A percentile compares a stretch with the other conserved stretches of the same genome.
Conservation (phyloP, 2,797 vertebrate species). For the Zenarchopterus dispar region DNA sequence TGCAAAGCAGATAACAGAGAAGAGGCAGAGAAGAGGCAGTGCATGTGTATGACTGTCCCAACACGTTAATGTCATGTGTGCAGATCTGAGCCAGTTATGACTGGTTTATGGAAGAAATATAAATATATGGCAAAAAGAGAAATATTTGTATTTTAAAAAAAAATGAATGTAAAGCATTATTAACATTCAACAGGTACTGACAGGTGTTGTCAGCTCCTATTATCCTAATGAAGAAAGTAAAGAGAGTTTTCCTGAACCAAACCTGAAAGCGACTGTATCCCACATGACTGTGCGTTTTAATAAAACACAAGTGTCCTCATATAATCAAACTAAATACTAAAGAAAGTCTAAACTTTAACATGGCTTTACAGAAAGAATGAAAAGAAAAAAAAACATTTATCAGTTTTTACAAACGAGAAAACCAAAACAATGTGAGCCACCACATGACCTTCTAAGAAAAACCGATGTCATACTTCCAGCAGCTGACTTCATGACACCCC, state of each 20-base stretch:
- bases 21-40: no score
- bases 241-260: background rate
- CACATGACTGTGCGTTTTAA: slow-evolving; percentile 27
- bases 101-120: slow-evolving; percentile 3
- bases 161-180: background rate
- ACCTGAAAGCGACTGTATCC: background rate
- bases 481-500: slow-evolving; percentile 3
- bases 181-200: slow-evolving; percentile 58
- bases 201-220: slow-evolving; percentile 12
- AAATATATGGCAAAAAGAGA: background rate
- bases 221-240: background rate
- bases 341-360: no score
- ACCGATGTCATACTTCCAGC: slow-evolving; percentile 17
- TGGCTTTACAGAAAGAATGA: background rate
- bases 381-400: background rate
- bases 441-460: slow-evolving; percentile 50
- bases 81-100: background rate
- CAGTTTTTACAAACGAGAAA: slow-evolving; percentile 1
- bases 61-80: slow-evolving; percentile 1
- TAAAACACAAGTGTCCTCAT: slow-evolving; percentile 10
- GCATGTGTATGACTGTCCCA: background rate
- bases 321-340: slow-evolving; percentile 15
- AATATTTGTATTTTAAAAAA: background rate
- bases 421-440: slow-evolving; percentile 56
- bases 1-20: no score